These are phyloP conservation scores for Indri indri DNA, from an alignment of 2,113 vertebrate genomes.

Conservation along the genomic window DNA sequence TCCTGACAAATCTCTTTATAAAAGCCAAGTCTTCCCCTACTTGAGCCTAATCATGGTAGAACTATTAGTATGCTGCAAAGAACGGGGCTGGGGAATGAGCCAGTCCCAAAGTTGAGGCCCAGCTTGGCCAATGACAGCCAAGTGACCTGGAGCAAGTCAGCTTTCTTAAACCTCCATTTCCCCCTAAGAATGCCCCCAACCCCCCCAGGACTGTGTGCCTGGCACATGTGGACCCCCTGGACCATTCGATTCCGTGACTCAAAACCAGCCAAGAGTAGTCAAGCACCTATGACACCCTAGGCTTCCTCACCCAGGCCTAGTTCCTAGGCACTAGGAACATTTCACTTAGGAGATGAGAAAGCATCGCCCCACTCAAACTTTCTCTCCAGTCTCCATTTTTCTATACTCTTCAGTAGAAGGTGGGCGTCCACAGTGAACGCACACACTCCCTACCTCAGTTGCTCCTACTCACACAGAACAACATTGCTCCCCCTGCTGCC, in stretches of 20 bases:
- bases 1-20: constrained; percentile 51
- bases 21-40: constrained; percentile 51
- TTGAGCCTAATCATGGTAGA: not conserved
- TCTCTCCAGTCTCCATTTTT: not conserved
- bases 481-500: not conserved
- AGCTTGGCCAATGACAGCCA: not conserved
- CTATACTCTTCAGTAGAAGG: not conserved
- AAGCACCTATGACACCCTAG: not conserved
- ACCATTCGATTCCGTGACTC: not conserved
- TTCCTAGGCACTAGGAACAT: not conserved
- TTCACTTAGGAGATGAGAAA: not conserved
- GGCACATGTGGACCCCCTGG: not conserved
- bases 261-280: not conserved
- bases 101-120: not conserved
- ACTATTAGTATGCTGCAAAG: not conserved
- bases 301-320: not conserved
- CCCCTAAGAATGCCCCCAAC: not conserved
- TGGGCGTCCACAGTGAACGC: not conserved
- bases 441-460: not conserved
- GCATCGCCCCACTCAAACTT: not conserved
- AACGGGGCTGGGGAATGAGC: not conserved
- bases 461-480: not conserved
- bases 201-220: not conserved
- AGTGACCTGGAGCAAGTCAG: not conserved
- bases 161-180: not conserved